Base-by-base conservation (phyloP, 2,888 invertebrate genomes). In the Protonemura montana region DNA sequence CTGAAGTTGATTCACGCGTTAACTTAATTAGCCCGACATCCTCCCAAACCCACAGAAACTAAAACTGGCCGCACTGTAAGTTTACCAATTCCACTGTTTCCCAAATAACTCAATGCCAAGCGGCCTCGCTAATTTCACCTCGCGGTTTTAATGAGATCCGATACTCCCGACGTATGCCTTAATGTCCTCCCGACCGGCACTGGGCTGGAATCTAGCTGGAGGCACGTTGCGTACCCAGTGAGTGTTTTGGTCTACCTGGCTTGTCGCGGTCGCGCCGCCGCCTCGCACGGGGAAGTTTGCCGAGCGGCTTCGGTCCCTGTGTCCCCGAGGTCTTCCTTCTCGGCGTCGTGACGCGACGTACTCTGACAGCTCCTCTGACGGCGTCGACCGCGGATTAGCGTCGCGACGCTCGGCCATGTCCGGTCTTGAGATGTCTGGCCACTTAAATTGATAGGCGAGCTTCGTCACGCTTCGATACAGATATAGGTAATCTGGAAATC, bases 81-180 rank as follows among this genome's bases (percentile, higher is more conserved):
- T 59, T 59, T 59, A 10, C 59, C 59, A 21, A 59, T 59, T 21
- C 59, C 59, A 21, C 21, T 59, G 59, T 59, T 59, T 3, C 59
- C 59, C 59, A 10, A 59, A 59, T 59, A 59, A 59, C 59, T 59
- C 59, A 59, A 59, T 59, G 59, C 59, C 59, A 59, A 59, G 59
- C 59, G 59, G 59, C 59, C 59, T 59, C 10, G 59, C 21, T 59
- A 59, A 59, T 59, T 59, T 59, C 59, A 2, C 59, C 1, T 21
- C 13, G 59, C 21, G 3, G 6, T 59, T 59, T 59, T 59, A 59
- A 59, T 59, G 59, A 59, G 59, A 59, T 59, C 59, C 59, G 59
- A 59, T 59, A 16, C 21, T 21, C 59, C 2, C 59, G 13, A 59
- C 59, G n/a, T n/a, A n/a, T n/a, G 59, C 59, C 59, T 59, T 59